These are phyloP conservation scores for Oryzias curvinotus DNA, from an alignment of 2,113 vertebrate species.

Conservation along the genomic window DNA sequence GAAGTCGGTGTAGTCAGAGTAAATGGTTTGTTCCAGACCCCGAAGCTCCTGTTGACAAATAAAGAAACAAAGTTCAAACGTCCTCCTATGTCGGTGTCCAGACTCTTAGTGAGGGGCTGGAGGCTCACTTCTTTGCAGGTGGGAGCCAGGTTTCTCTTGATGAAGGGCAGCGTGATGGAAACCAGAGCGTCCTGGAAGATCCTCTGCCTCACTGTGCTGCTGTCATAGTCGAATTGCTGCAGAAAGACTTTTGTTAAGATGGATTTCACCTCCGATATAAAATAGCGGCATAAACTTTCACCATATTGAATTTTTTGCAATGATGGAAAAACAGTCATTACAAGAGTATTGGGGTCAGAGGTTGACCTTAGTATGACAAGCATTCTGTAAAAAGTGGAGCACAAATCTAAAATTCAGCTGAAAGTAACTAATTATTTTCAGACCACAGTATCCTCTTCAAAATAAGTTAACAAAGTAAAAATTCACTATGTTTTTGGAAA, in stretches of 20 bases:
- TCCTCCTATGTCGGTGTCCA: neutral
- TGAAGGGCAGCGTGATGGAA: conserved; percentile 86
- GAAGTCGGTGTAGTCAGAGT: conserved; percentile 82
- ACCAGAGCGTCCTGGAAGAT: conserved; percentile 88
- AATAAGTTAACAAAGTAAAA: no score
- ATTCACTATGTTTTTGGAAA: no score
- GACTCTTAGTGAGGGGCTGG: neutral
- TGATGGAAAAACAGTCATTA: no score
- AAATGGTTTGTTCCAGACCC: conserved; percentile 82
- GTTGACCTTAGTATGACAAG: no score
- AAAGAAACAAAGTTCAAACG: neutral
- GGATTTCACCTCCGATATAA: neutral
- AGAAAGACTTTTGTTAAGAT: conserved; percentile 16
- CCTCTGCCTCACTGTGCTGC: conserved; percentile 90
- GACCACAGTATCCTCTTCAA: no score
- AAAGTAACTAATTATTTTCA: no score
- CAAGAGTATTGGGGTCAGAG: no score
- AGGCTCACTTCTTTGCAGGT: conserved; percentile 80
- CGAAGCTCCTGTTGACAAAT: conserved; percentile 80
- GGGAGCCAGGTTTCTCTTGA: conserved; percentile 85
- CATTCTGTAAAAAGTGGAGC: no score
- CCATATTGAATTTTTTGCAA: no score
- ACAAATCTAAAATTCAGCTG: no score
- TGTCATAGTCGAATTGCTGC: conserved; percentile 95
- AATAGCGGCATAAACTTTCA: no score